A percentile compares a stretch with the other conserved stretches of the same genome.
These are phyloP conservation scores for Piaya cayana DNA, from an alignment of 2,113 vertebrate species.

Conservation along the genomic window DNA sequence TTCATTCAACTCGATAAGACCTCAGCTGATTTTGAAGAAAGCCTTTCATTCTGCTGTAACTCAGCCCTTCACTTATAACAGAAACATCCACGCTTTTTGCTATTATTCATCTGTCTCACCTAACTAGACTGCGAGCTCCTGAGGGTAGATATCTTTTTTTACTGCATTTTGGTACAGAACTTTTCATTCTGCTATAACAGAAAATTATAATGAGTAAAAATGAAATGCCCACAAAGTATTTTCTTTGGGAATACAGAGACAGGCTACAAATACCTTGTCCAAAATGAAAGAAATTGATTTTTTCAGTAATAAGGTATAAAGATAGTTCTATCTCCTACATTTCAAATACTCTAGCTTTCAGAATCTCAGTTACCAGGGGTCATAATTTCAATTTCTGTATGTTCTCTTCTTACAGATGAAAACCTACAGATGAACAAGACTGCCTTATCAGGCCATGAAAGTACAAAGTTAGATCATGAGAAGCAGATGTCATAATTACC, in stretches of 20 bases:
- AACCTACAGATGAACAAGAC: not conserved
- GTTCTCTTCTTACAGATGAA: not conserved
- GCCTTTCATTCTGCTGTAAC: not conserved
- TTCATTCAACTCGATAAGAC: not conserved
- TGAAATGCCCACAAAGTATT: not conserved
- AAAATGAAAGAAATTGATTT: not conserved
- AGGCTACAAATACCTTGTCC: not conserved
- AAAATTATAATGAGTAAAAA: slow-evolving; percentile 15
- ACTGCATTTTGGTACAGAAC: not conserved
- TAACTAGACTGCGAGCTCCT: not conserved
- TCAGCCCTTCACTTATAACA: not conserved
- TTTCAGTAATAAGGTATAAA: not conserved
- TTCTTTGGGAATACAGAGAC: not conserved
- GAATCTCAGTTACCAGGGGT: not conserved
- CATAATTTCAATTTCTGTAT: not conserved
- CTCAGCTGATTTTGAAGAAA: not conserved
- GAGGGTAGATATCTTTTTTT: not conserved
- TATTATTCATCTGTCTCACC: not conserved
- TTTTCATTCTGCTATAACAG: not conserved
- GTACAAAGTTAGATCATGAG: slow-evolving; percentile 2
- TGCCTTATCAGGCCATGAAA: not conserved
- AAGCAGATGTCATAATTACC: not conserved
- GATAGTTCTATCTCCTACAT: not conserved
- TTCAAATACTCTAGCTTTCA: not conserved
- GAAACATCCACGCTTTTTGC: not conserved